Conservation (phyloP, 2,113 vertebrate species). For the Leucopternis melanops region DNA sequence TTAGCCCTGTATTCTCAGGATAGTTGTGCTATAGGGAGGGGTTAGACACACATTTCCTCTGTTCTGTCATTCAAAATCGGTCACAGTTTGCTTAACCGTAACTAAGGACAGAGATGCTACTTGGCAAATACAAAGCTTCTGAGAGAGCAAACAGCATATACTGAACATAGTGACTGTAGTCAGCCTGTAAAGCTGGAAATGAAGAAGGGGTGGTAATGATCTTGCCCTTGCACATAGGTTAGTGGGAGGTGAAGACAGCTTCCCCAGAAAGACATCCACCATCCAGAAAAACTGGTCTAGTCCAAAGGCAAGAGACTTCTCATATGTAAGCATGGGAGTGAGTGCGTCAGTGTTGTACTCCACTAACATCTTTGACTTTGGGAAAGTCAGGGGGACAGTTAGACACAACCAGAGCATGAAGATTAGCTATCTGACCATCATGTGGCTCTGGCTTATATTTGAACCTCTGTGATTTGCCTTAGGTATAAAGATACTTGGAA, state of each 20-base stretch:
- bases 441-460: background rate
- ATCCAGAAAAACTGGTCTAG: background rate
- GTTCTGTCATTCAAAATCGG: background rate
- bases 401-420: background rate
- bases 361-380: background rate
- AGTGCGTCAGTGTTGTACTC: background rate
- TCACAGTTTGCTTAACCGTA: background rate
- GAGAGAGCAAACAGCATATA: background rate
- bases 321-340: background rate
- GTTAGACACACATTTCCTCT: background rate
- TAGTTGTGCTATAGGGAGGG: background rate
- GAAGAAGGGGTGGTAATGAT: background rate
- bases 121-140: background rate
- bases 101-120: background rate
- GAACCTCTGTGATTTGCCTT: background rate
- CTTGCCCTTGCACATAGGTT: background rate
- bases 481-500: background rate
- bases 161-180: background rate
- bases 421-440: background rate
- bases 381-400: background rate
- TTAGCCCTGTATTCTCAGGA: background rate
- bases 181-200: background rate
- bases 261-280: background rate
- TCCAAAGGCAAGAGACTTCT: background rate
- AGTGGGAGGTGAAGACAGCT: background rate